Base-by-base conservation (phyloP, 2,113 vertebrate species). In the Perca schrenkii region DNA sequence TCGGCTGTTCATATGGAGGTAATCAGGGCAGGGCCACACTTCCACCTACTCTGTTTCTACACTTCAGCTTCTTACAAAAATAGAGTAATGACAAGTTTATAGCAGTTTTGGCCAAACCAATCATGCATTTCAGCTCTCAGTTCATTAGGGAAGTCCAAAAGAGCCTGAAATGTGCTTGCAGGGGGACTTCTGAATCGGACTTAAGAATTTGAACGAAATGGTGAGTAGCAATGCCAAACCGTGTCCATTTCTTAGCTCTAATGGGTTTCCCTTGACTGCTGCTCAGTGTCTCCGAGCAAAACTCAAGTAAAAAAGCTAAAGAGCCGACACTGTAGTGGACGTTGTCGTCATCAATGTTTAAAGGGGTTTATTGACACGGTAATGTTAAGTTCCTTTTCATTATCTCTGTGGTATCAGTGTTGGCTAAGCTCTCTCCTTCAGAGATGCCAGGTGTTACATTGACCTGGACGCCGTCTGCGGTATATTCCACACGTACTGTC, bases 61-160 rank as follows among this genome's bases (percentile, higher is more conserved):
- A 82, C 66, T 82, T 86, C 72, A 88, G 46, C 73, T 64, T 64
- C 86, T 81, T 77, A 75, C 79, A 89, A 88, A 90, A 88, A 92
- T 84, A 93, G 68, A 76, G 87, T 83, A 83, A 92, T 88, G 88
- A 91, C 89, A 93, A 88, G 74, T 93, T 93, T 89, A 92, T 65
- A 78, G 90, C 89, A 71, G 53, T 40, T 85, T 49, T 53, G 73
- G 89, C 88, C 74, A 84, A 83, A 83, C 82, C 88, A 90, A 88
- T 91, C 85, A 94, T 82, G 80, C 86, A 54, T 91, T 89, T 90
- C 77, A 58, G 69, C 78, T 83, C 65, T 77, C 64, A 31, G 70
- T 71, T 67, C 57, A 70, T 74, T 21, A 89, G 60, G 67, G 77
- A 80, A 46, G 70, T 80, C 60, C 19, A 61, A 84, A 76, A 78